These are phyloP conservation scores for Oceanodroma leucorhoa DNA, from an alignment of 2,797 vertebrate genomes.

Conservation along the genomic window DNA sequence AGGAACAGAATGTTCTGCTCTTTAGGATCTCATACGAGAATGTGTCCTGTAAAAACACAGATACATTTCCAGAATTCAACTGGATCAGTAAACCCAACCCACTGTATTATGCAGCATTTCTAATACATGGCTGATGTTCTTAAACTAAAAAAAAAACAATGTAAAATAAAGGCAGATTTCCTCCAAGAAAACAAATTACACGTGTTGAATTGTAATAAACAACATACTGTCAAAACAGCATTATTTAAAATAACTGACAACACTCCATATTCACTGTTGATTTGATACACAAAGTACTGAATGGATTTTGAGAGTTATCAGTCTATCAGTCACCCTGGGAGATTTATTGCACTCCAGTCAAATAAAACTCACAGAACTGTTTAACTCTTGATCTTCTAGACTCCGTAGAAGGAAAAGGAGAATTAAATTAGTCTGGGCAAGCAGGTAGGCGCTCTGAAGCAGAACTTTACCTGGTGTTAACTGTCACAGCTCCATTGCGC, in stretches of 20 bases:
- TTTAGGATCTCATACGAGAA: not conserved
- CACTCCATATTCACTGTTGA: not conserved
- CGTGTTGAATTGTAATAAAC: constrained; percentile 36
- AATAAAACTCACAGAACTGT: constrained; percentile 48
- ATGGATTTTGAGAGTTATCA: constrained; percentile 47
- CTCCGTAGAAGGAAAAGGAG: constrained; percentile 11
- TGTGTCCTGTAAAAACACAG: constrained; percentile 25
- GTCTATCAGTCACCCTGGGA: constrained; percentile 57
- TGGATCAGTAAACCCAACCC: not conserved
- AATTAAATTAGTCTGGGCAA: constrained; percentile 33
- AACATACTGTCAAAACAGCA: constrained; percentile 20
- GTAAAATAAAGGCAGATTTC: constrained; percentile 46
- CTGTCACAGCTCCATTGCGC: not conserved
- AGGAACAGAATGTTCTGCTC: constrained; percentile 17
- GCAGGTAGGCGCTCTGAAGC: not conserved
- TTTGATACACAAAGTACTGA: constrained; percentile 22
- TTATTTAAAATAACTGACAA: constrained; percentile 37
- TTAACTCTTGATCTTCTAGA: constrained; percentile 56
- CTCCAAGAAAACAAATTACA: constrained; percentile 35
- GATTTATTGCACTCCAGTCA: constrained; percentile 39
- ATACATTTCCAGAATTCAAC: constrained; percentile 1
- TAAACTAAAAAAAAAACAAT: not conserved
- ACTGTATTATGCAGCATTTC: not conserved
- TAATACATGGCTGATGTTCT: not conserved
- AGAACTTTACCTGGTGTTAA: constrained; percentile 1